phyloP scores from a whole-genome alignment of 1,140 invertebrate genomes.

The Helicoverpa zea region DNA sequence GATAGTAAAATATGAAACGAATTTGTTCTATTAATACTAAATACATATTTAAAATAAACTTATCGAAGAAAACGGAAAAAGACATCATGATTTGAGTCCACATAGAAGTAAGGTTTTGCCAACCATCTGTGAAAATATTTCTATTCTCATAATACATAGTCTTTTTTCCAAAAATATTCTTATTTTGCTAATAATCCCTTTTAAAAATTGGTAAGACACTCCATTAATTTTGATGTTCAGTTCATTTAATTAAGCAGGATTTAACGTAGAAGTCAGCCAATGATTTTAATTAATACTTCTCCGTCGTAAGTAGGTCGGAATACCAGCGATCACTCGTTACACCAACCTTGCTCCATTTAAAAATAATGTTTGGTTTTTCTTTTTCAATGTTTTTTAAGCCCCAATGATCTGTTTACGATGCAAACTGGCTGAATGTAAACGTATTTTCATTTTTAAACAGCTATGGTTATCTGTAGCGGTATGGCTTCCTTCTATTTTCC shows the following conservation, averaged over 20 bases:
- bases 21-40: too few species aligned
- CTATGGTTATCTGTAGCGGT: background rate
- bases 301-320: slow-evolving; percentile 2
- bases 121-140: too few species aligned
- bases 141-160: too few species aligned
- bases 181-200: too few species aligned
- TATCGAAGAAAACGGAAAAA: too few species aligned
- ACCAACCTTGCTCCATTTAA: slow-evolving; percentile 37
- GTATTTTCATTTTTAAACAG: slow-evolving; percentile 2
- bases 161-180: too few species aligned
- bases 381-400: slow-evolving; percentile 20
- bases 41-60: too few species aligned
- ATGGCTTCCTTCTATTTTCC: too few species aligned
- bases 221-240: background rate
- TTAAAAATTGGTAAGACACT: too few species aligned
- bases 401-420: slow-evolving; percentile 26
- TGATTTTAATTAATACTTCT: slow-evolving; percentile 25
- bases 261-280: background rate
- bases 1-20: too few species aligned
- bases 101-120: too few species aligned
- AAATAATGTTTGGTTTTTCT: slow-evolving; percentile 28
- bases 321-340: slow-evolving; percentile 7
- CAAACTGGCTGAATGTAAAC: slow-evolving; percentile 17
- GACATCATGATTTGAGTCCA: too few species aligned
- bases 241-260: background rate